phyloP scores from a whole-genome alignment of 2,888 invertebrate genomes.

The Cerastoderma edule region DNA sequence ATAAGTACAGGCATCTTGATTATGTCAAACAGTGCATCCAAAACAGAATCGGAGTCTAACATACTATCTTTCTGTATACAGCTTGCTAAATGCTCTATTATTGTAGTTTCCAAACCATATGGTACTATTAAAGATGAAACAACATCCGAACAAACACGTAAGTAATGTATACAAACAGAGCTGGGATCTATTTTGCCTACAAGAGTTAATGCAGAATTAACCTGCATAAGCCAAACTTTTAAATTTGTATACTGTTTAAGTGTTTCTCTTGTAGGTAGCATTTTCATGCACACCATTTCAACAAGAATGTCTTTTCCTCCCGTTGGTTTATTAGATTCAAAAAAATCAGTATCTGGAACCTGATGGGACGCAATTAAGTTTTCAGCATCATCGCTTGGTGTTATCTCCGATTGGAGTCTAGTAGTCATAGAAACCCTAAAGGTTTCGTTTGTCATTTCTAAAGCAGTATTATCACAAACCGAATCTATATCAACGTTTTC shows the following conservation, averaged over 20 bases:
- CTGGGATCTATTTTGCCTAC: conserved; percentile 21
- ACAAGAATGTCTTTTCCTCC: conserved; percentile 17
- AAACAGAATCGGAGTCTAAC: conserved; percentile 19
- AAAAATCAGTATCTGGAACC: background rate
- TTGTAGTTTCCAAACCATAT: background rate
- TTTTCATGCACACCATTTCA: conserved; percentile 25
- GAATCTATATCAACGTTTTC: no score
- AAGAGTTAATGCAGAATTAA: conserved; percentile 11
- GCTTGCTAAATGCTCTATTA: background rate
- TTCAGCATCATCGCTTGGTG: background rate
- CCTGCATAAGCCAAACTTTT: conserved; percentile 21
- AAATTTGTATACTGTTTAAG: conserved; percentile 1
- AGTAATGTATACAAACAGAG: conserved; percentile 8
- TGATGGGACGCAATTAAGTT: background rate
- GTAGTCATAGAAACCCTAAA: no score
- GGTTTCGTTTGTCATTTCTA: background rate
- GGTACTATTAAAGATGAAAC: conserved; percentile 17
- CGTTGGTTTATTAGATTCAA: background rate
- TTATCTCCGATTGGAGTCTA: background rate
- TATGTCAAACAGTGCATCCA: background rate
- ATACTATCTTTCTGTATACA: background rate
- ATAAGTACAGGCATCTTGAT: background rate
- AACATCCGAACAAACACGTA: conserved; percentile 32
- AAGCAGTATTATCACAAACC: background rate
- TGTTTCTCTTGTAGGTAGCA: conserved; percentile 27